Conservation (phyloP, 2,888 invertebrate genomes). For the Andrena bucephala region DNA sequence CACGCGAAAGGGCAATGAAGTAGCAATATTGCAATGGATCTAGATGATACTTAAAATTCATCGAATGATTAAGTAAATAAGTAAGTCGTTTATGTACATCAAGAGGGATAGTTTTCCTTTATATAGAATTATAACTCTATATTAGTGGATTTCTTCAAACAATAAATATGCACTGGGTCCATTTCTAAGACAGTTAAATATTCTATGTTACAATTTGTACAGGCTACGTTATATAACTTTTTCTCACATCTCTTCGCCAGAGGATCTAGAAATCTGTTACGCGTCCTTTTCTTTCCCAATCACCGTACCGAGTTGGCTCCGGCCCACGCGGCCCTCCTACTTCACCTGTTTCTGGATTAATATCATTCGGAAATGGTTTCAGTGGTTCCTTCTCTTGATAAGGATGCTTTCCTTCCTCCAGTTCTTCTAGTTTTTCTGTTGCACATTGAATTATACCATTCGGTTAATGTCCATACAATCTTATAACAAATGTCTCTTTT, state of each 20-base stretch:
- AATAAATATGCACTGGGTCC: not conserved
- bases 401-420: constrained; percentile 89
- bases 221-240: not conserved
- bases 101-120: too few relatives aligned
- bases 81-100: too few relatives aligned
- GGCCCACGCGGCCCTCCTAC: constrained; percentile 97
- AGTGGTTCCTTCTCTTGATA: constrained; percentile 94
- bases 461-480: not conserved
- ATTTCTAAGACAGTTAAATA: constrained; percentile 8
- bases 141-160: too few relatives aligned
- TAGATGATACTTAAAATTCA: too few relatives aligned
- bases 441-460: constrained; percentile 71
- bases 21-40: too few relatives aligned
- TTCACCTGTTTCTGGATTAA: constrained; percentile 97
- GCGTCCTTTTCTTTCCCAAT: constrained; percentile 99
- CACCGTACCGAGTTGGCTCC: constrained; percentile 99
- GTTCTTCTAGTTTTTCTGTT: constrained; percentile 91
- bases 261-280: constrained; percentile 94
- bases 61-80: too few relatives aligned
- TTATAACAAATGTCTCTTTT: not conserved
- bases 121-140: too few relatives aligned
- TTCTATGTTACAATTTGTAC: not conserved
- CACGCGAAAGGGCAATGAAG: too few relatives aligned
- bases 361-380: constrained; percentile 93
- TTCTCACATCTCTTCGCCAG: not conserved